phyloP scores from a whole-genome alignment of 1,140 invertebrate genomes.

The Eumaeus atala region DNA sequence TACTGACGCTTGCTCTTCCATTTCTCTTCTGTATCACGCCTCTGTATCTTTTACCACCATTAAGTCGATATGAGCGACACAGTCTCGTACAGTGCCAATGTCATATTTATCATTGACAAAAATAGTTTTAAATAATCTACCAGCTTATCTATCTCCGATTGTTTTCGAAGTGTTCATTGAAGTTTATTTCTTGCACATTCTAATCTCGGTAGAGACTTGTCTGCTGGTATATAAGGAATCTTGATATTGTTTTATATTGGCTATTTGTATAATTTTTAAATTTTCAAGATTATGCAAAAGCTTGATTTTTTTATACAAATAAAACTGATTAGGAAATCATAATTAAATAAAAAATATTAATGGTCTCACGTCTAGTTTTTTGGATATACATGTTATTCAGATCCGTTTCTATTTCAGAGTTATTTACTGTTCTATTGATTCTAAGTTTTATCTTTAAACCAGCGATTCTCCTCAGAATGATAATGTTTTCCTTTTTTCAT shows the following conservation, averaged over 20 bases:
- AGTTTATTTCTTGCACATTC: no score
- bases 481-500: slow-evolving; percentile 28
- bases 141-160: no score
- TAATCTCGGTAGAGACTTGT: no score
- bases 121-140: no score
- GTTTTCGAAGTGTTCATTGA: no score
- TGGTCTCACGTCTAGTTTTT: slow-evolving; percentile 32
- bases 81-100: no score
- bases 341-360: slow-evolving; percentile 18
- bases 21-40: neutral
- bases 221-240: no score
- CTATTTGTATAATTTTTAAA: neutral
- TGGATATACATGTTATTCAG: slow-evolving; percentile 27
- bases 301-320: neutral
- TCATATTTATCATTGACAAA: no score
- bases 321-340: neutral
- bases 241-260: neutral
- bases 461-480: slow-evolving; percentile 28
- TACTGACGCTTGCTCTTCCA: no score
- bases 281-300: neutral
- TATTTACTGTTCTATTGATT: slow-evolving; percentile 23
- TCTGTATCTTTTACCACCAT: neutral
- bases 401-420: slow-evolving; percentile 30
- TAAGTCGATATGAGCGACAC: no score
- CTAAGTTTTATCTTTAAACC: slow-evolving; percentile 29